These are phyloP conservation scores for Agrotis ipsilon DNA, from an alignment of 2,888 invertebrate genomes.

Conservation along the genomic window DNA sequence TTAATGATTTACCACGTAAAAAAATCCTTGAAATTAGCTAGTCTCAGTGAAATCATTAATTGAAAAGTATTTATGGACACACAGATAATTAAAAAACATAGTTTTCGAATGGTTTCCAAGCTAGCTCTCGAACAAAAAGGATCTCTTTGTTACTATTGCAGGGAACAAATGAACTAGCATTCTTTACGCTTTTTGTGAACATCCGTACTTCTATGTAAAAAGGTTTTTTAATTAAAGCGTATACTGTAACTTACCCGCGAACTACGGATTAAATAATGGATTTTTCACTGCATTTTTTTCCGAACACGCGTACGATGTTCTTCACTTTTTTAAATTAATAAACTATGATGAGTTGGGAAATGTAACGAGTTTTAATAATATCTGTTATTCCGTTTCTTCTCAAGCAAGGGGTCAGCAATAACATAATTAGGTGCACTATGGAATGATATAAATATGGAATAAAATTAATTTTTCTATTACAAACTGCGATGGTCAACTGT, in stretches of 20 bases:
- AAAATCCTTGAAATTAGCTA: too few relatives aligned
- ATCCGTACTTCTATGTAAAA: constrained; percentile 19
- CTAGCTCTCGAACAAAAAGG: neutral
- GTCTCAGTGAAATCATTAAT: neutral
- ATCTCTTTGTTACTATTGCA: constrained; percentile 11
- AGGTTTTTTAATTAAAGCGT: constrained; percentile 40
- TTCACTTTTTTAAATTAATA: too few relatives aligned
- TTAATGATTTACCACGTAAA: too few relatives aligned
- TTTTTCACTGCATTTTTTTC: neutral
- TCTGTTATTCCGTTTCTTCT: too few relatives aligned
- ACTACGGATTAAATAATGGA: constrained; percentile 5
- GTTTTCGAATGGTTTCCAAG: neutral
- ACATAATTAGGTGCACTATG: too few relatives aligned
- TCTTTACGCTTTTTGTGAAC: constrained; percentile 29
- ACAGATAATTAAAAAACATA: neutral
- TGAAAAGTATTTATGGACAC: neutral
- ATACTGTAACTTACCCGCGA: neutral
- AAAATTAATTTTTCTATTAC: too few relatives aligned
- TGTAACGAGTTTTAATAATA: neutral
- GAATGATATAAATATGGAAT: too few relatives aligned
- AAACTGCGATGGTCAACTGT: too few relatives aligned
- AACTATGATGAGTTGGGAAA: too few relatives aligned
- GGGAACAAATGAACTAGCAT: constrained; percentile 37
- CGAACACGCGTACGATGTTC: too few relatives aligned
- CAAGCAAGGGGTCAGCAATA: too few relatives aligned